Conservation (phyloP, 2,888 invertebrate species). For the Pheosia gnoma region DNA sequence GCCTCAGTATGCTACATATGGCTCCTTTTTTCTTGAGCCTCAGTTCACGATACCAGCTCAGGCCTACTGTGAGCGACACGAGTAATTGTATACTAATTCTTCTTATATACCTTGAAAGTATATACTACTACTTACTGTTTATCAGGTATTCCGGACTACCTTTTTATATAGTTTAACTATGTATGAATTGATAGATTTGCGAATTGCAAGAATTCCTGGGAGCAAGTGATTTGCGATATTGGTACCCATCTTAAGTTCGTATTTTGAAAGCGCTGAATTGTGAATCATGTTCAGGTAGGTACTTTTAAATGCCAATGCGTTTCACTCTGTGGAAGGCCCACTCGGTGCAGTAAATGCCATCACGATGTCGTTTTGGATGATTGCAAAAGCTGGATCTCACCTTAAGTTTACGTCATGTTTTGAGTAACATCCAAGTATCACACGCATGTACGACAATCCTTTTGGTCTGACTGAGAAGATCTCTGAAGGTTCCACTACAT, state of each 20-base stretch:
- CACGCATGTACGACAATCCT: background rate
- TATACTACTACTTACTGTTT: too few species aligned
- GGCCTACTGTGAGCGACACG: too few species aligned
- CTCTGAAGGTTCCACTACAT: conserved; percentile 31
- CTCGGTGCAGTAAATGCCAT: conserved; percentile 66
- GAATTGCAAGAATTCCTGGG: background rate
- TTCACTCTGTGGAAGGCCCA: conserved; percentile 62
- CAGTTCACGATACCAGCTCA: too few species aligned
- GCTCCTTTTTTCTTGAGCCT: background rate
- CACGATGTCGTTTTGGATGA: conserved; percentile 64
- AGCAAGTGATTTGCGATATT: background rate
- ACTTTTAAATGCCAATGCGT: conserved; percentile 67
- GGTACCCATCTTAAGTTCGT: background rate
- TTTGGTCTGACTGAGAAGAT: background rate
- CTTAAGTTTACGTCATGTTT: conserved; percentile 22
- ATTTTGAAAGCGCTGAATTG: conserved; percentile 34
- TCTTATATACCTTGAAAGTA: too few species aligned
- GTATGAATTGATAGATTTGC: too few species aligned
- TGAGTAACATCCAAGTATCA: conserved; percentile 14
- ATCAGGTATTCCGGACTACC: too few species aligned
- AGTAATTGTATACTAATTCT: too few species aligned
- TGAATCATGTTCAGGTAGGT: conserved; percentile 52
- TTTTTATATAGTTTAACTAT: too few species aligned
- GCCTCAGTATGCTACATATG: background rate
- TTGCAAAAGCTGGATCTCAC: conserved; percentile 50